A percentile compares a stretch with the other conserved stretches of the same genome.
These are phyloP conservation scores for Acipenser transmontanus DNA, from an alignment of 2,797 vertebrate genomes.

Conservation along the genomic window DNA sequence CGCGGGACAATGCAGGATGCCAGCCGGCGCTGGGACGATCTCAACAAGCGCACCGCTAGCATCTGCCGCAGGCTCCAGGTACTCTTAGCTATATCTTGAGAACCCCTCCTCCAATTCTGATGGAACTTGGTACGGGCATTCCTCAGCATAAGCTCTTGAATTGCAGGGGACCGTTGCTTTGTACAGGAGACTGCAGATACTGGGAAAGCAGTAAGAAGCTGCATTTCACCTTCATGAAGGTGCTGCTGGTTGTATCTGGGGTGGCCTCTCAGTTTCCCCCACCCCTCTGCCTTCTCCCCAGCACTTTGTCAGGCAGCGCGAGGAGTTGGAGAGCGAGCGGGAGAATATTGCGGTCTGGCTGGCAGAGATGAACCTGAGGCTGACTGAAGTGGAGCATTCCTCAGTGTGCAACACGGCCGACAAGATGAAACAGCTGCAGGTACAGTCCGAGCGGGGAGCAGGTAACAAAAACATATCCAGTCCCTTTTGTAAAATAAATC, in stretches of 20 bases:
- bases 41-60: constrained; percentile 43
- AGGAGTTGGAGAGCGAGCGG: constrained; percentile 62
- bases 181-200: too few relatives aligned
- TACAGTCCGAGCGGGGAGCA: constrained; percentile 23
- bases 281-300: constrained; percentile 25
- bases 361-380: constrained; percentile 58
- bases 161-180: too few relatives aligned
- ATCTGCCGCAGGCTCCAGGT: constrained; percentile 52
- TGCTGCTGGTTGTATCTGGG: too few relatives aligned
- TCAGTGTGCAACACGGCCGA: constrained; percentile 47
- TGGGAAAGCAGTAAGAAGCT: too few relatives aligned
- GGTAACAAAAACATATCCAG: background rate
- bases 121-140: too few relatives aligned
- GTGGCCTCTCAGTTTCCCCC: too few relatives aligned
- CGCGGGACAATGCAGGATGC: constrained; percentile 43
- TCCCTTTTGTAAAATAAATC: too few relatives aligned
- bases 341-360: constrained; percentile 63
- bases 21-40: constrained; percentile 51
- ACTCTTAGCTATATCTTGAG: background rate
- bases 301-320: constrained; percentile 53
- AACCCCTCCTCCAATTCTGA: too few relatives aligned
- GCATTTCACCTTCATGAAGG: too few relatives aligned
- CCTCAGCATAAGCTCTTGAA: too few relatives aligned
- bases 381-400: constrained; percentile 61
- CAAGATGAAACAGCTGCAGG: constrained; percentile 66